Conservation (phyloP, 2,113 vertebrate genomes). For the Indicator indicator region DNA sequence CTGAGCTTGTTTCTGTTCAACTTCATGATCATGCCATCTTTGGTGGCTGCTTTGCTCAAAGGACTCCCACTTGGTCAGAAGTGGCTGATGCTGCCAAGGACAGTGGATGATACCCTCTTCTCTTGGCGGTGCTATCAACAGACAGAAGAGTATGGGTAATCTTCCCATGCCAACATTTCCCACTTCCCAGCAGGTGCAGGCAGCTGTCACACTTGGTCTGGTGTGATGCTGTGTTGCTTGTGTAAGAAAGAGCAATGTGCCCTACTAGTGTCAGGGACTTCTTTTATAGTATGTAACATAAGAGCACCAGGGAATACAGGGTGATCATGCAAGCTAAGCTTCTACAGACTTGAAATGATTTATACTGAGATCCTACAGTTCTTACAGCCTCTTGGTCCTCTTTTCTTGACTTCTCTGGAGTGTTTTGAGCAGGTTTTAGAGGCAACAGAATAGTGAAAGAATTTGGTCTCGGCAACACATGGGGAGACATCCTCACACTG, state of each 20-base stretch:
- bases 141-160: background rate
- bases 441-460: background rate
- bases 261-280: background rate
- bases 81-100: accelerated
- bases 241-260: background rate
- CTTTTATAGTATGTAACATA: accelerated
- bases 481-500: background rate
- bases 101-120: background rate
- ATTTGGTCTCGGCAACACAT: background rate
- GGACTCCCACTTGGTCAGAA: background rate
- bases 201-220: background rate
- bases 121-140: background rate
- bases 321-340: background rate
- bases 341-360: background rate
- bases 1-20: background rate
- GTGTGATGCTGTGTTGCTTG: accelerated
- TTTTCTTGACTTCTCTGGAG: background rate
- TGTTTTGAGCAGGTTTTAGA: background rate
- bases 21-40: background rate
- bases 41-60: background rate
- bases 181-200: background rate
- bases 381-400: background rate
- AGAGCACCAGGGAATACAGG: background rate
- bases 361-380: background rate
- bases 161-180: background rate